Evolutionary conservation across 1,140 invertebrate species (phyloP).

Genomic region (Globodera ellingtonae): DNA sequence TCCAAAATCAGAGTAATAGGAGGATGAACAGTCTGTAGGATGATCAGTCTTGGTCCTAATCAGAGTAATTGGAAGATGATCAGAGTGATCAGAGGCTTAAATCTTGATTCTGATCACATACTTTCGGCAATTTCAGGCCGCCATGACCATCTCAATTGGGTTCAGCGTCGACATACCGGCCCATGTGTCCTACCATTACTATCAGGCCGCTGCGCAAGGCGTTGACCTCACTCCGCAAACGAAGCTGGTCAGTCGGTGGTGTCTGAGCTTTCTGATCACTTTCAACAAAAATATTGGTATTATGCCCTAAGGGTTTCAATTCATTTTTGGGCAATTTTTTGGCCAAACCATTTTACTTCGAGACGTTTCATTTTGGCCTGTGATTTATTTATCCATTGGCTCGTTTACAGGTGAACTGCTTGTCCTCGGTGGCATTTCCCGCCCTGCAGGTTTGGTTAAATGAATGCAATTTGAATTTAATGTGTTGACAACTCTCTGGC

Average conservation of each 20-base stretch:
- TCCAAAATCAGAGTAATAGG: too few species aligned
- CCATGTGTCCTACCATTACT: constrained; percentile 66
- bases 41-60: too few species aligned
- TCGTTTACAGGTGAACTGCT: constrained; percentile 56
- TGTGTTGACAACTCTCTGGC: too few species aligned
- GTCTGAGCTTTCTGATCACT: background rate
- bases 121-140: constrained; percentile 34
- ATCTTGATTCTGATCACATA: background rate
- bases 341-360: background rate
- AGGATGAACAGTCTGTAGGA: too few species aligned
- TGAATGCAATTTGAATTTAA: too few species aligned
- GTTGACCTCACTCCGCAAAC: constrained; percentile 29
- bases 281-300: too few species aligned
- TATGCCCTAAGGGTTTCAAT: too few species aligned
- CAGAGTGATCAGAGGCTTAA: background rate
- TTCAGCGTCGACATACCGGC: constrained; percentile 68
- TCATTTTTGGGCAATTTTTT: background rate
- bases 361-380: background rate
- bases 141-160: constrained; percentile 68
- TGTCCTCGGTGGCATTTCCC: constrained; percentile 63
- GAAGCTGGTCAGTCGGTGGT: constrained; percentile 28
- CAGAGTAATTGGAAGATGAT: too few species aligned
- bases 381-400: constrained; percentile 29
- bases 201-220: constrained; percentile 67
- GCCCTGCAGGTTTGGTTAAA: constrained; percentile 33